Evolutionary conservation across 2,113 vertebrate genomes (phyloP).

Genomic region (Piprites chloris): DNA sequence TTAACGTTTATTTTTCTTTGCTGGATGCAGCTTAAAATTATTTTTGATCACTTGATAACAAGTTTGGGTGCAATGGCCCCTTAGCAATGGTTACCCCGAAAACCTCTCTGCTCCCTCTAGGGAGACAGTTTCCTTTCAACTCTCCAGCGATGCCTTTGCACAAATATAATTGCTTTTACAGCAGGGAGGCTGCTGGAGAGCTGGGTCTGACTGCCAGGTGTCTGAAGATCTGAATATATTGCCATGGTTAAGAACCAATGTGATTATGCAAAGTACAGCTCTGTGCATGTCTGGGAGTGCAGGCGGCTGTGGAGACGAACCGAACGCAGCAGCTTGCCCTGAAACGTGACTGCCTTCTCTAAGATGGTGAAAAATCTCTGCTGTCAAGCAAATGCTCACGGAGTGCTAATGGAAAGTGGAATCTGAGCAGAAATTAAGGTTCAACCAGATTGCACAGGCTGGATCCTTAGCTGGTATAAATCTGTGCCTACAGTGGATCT

Average conservation of each 20-base stretch:
- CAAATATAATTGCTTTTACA: constrained; percentile 2
- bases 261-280: constrained; percentile 52
- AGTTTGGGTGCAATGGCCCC: not conserved
- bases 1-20: not conserved
- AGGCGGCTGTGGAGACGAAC: not conserved
- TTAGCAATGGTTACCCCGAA: not conserved
- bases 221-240: constrained; percentile 44
- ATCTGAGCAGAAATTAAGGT: constrained; percentile 19
- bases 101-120: fast-evolving
- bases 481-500: not conserved
- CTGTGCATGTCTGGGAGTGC: not conserved
- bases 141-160: not conserved
- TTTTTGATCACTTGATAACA: not conserved
- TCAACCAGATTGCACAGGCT: not conserved
- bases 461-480: constrained; percentile 27
- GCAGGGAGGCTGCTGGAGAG: not conserved
- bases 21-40: not conserved
- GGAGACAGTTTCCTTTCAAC: not conserved
- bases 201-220: constrained; percentile 18
- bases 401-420: constrained; percentile 2
- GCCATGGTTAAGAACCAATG: constrained; percentile 14
- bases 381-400: constrained; percentile 38
- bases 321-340: not conserved
- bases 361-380: constrained; percentile 28
- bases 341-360: constrained; percentile 20